Percentiles rank a stretch among this genome's conserved stretches.
phyloP scores from a whole-genome alignment of 2,888 invertebrate genomes.

The Poecilus cupreus region DNA sequence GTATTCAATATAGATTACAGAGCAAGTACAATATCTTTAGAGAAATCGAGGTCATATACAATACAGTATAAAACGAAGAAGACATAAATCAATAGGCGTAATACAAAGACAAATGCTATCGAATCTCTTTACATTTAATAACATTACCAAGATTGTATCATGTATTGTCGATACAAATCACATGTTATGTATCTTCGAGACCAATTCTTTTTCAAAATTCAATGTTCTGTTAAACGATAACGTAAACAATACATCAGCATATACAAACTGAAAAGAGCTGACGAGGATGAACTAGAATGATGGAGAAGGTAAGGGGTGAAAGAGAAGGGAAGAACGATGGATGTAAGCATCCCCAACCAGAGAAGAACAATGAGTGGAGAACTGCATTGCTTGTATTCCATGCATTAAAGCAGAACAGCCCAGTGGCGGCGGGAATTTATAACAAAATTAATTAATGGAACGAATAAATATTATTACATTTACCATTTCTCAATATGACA shows the following conservation, averaged over 20 bases:
- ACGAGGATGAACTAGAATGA: conserved; percentile 15
- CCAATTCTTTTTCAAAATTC: conserved; percentile 29
- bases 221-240: conserved; percentile 54
- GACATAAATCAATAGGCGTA: neutral
- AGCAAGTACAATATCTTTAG: too few relatives aligned
- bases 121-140: conserved; percentile 5
- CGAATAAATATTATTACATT: too few relatives aligned
- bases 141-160: conserved; percentile 19
- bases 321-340: neutral
- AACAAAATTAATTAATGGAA: too few relatives aligned
- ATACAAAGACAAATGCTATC: neutral
- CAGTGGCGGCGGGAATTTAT: neutral
- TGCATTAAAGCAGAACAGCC: neutral
- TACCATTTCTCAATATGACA: too few relatives aligned
- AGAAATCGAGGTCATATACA: too few relatives aligned
- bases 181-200: conserved; percentile 22
- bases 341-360: neutral
- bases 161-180: neutral
- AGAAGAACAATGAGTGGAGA: neutral
- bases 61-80: neutral
- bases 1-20: too few relatives aligned
- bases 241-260: conserved; percentile 49
- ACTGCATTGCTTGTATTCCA: neutral
- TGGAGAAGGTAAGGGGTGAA: neutral
- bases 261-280: conserved; percentile 40